Conservation (phyloP, 2,888 invertebrate species). For the Boloria selene region DNA sequence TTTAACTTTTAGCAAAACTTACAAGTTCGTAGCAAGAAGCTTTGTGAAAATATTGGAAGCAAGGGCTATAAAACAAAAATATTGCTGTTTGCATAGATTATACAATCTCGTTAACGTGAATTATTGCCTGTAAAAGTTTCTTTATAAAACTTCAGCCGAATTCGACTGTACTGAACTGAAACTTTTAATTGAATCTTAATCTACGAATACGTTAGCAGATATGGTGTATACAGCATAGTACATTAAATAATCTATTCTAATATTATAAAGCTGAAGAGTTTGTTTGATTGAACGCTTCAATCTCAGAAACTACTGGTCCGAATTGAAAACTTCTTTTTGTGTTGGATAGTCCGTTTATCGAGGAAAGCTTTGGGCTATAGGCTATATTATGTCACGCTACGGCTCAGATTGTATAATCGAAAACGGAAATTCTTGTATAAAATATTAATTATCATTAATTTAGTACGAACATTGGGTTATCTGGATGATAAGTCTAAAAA, state of each 20-base stretch:
- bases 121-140: slow-evolving; percentile 6
- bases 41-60: slow-evolving; percentile 2
- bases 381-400: too few species aligned
- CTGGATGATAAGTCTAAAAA: slow-evolving; percentile 2
- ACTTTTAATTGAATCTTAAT: slow-evolving; percentile 12
- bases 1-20: not conserved
- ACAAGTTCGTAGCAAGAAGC: not conserved
- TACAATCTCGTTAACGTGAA: slow-evolving; percentile 14
- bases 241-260: too few species aligned
- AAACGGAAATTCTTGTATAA: slow-evolving; percentile 10
- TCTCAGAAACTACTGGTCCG: too few species aligned
- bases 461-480: slow-evolving; percentile 1
- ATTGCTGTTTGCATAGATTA: slow-evolving; percentile 2
- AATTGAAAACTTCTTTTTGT: too few species aligned
- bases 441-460: not conserved
- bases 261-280: too few species aligned
- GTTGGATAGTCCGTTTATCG: too few species aligned
- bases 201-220: not conserved
- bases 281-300: too few species aligned
- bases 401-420: slow-evolving; percentile 12
- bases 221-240: too few species aligned
- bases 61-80: slow-evolving; percentile 6
- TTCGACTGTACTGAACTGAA: slow-evolving; percentile 5
- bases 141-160: slow-evolving; percentile 1
- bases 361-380: too few species aligned